Evolutionary conservation across 2,888 invertebrate genomes (phyloP).

Genomic region (Monopis laevigella): DNA sequence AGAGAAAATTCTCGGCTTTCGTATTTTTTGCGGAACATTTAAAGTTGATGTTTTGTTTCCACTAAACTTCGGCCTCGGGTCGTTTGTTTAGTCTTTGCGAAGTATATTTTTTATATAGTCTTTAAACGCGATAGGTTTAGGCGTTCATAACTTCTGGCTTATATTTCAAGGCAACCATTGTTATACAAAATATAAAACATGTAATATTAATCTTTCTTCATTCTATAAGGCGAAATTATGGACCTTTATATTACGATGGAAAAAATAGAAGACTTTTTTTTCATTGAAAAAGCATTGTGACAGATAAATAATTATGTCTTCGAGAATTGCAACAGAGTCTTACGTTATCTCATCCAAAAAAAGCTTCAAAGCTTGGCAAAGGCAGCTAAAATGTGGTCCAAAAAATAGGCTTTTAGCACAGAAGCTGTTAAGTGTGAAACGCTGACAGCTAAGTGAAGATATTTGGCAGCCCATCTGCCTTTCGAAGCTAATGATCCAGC

Average conservation of each 20-base stretch:
- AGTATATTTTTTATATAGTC: conserved; percentile 1
- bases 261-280: too few species aligned
- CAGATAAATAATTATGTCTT: neutral
- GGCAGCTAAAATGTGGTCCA: conserved; percentile 32
- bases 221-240: too few species aligned
- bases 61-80: conserved; percentile 37
- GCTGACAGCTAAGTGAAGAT: conserved; percentile 38
- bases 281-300: too few species aligned
- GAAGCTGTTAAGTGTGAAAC: conserved; percentile 12
- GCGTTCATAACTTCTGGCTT: too few species aligned
- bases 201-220: too few species aligned
- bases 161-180: too few species aligned
- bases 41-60: conserved; percentile 58
- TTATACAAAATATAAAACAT: too few species aligned
- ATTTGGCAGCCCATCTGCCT: conserved; percentile 55
- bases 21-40: conserved; percentile 26
- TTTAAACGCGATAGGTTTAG: conserved; percentile 7
- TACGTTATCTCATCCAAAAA: conserved; percentile 1
- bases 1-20: conserved; percentile 62
- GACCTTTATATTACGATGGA: too few species aligned
- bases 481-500: conserved; percentile 61
- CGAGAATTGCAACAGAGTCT: neutral
- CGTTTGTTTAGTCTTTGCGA: neutral
- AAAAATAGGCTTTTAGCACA: conserved; percentile 27
- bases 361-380: conserved; percentile 34